Evolutionary conservation across 2,797 vertebrate genomes (phyloP), one percentile per base, ranked within the genome.

Genomic region (Channallabes apus): DNA sequence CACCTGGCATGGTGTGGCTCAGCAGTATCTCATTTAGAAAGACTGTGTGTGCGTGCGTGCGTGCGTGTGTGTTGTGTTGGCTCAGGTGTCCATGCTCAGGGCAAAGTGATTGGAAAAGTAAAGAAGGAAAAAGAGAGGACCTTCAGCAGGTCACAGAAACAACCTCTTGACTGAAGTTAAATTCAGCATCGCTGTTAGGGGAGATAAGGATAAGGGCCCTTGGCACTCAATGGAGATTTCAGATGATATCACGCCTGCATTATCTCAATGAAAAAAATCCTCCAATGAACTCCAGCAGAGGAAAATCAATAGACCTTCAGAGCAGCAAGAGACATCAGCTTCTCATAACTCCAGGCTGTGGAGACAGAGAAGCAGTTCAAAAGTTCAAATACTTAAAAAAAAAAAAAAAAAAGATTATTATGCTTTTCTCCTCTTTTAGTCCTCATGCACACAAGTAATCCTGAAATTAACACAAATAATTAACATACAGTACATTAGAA

Each of bases 201-300:
- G 80, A 86, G 89, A 90, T 89, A 89, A 89, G 88, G 69, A 86
- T 88, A 80, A 77, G 67, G 79, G 61, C 87, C 75, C 61, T 88
- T 78, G 86, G 87, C 83, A 71, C 78, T 87, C 41, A 35, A 54
- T 80, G 84, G 78, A 87, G 86, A 88, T 90, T 88, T 86, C 81
- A 83, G 87, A 86, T 88, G 86, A 89, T 84, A 90, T 89, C 82
- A 65, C 80, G 75, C 84, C 84, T 87, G 82, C 87, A 89, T 88
- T 88, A 90, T 88, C 87, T 88, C 83, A 87, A 89, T 62, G 41
- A 86, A 82, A 90, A 46, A 90, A 90, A 88, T 85, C 86, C 87
- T 82, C 81, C 81, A 38, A 64, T 46, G 78, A 65, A 68, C 59
- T 75, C 76, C 86, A 62, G 83, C 81, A 79, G 68, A 71, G 82